A percentile compares a stretch with the other conserved stretches of the same genome.
Evolutionary conservation across 2,113 vertebrate species (phyloP).

Genomic region (Hippocampus abdominalis): DNA sequence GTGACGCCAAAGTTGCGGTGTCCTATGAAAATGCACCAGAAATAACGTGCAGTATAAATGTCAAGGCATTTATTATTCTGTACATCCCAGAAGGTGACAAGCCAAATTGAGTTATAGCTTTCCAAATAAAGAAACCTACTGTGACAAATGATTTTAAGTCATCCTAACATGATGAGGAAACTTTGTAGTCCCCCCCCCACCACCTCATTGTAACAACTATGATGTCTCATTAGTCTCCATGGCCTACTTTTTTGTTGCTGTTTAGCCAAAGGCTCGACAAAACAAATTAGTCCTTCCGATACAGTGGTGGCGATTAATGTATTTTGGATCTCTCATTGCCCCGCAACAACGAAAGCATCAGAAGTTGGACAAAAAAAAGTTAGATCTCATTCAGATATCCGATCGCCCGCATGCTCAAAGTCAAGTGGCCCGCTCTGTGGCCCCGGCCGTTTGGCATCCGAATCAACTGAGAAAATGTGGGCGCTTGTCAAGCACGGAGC

Average conservation of each 20-base stretch:
- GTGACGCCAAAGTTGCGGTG: not conserved
- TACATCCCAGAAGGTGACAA: conserved; percentile 19
- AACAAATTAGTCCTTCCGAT: conserved; percentile 19
- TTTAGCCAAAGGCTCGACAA: conserved; percentile 6
- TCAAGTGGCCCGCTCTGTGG: conserved; percentile 14
- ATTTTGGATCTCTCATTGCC: not conserved
- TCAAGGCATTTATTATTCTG: conserved; percentile 14
- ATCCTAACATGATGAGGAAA: conserved; percentile 1
- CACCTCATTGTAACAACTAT: conserved; percentile 10
- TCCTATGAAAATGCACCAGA: conserved; percentile 11
- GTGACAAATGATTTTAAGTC: conserved; percentile 42
- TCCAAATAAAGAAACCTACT: conserved; percentile 18
- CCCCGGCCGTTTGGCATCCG: conserved; percentile 35
- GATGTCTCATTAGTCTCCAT: conserved; percentile 16
- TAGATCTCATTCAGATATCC: conserved; percentile 9
- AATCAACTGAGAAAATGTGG: conserved; percentile 46
- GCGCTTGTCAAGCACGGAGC: conserved; percentile 18
- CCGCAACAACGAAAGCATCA: conserved; percentile 15
- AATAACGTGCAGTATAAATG: conserved; percentile 9
- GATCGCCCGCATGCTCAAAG: conserved; percentile 15
- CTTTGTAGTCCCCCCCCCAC: conserved; percentile 14
- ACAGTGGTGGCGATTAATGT: conserved; percentile 13
- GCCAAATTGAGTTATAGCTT: conserved; percentile 13
- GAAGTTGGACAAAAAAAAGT: conserved; percentile 9
- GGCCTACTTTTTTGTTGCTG: conserved; percentile 9